These are phyloP conservation scores for Indicator indicator DNA, from an alignment of 2,113 vertebrate genomes.

Conservation along the genomic window DNA sequence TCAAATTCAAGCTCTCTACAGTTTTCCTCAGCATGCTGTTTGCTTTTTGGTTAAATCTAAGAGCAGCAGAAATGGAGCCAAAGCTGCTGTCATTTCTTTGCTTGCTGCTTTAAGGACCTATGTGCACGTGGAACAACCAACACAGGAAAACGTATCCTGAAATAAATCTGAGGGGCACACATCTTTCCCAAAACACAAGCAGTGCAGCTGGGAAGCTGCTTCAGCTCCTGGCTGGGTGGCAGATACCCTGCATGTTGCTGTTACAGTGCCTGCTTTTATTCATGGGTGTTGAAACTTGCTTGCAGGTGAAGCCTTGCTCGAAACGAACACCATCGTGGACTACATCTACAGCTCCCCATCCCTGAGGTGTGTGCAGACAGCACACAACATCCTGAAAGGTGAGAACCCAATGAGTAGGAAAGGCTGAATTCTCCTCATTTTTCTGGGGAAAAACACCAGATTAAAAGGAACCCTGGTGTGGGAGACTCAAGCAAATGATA, in stretches of 20 bases:
- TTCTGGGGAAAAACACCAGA: background rate
- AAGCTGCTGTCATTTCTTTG: background rate
- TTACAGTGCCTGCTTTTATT: background rate
- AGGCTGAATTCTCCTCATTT: background rate
- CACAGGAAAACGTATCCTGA: background rate
- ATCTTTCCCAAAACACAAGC: background rate
- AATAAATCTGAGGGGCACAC: background rate
- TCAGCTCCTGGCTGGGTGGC: background rate
- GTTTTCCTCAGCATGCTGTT: background rate
- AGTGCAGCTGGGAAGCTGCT: background rate
- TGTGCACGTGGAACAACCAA: background rate
- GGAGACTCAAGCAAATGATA: no score
- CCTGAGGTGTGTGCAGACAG: slow-evolving; percentile 95
- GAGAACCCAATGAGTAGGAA: background rate
- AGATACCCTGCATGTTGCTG: background rate
- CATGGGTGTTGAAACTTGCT: background rate
- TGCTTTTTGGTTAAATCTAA: background rate
- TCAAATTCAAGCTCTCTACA: background rate
- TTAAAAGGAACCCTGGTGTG: background rate
- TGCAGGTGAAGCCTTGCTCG: slow-evolving; percentile 92
- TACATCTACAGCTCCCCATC: slow-evolving; percentile 96
- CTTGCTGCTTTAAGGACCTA: background rate
- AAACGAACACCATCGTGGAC: slow-evolving; percentile 87
- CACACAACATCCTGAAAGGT: slow-evolving; percentile 95
- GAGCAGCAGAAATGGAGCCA: background rate